Evolutionary conservation across 2,113 vertebrate genomes (phyloP).

Genomic region (Tinamus guttatus): DNA sequence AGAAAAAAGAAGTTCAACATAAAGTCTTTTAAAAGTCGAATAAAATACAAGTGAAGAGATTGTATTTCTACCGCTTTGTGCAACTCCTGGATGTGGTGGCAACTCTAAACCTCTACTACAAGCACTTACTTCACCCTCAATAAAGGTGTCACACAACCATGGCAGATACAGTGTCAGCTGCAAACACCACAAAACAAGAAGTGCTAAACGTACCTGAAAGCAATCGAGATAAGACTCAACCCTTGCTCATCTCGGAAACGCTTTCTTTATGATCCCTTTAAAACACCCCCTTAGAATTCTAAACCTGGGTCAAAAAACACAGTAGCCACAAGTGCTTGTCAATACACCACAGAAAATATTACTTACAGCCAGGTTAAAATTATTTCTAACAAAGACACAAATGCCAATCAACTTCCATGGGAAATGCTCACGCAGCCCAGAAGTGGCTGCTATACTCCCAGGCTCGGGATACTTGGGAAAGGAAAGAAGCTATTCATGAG

Average conservation of each 20-base stretch:
- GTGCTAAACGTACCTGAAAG: neutral
- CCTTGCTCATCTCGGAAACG: neutral
- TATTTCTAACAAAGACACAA: neutral
- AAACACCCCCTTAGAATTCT: neutral
- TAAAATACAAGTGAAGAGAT: neutral
- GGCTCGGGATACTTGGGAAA: neutral
- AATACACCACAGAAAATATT: neutral
- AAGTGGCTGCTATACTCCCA: neutral
- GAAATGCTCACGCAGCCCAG: neutral
- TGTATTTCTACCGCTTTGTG: neutral
- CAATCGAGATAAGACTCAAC: neutral
- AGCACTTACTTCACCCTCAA: neutral
- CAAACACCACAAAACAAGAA: neutral
- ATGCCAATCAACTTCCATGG: neutral
- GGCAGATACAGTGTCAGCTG: neutral
- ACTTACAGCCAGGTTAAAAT: neutral
- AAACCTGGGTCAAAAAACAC: neutral
- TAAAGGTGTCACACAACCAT: neutral
- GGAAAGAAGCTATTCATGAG: neutral
- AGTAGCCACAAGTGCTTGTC: neutral
- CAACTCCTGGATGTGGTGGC: neutral
- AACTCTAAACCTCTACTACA: neutral
- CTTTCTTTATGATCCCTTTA: neutral
- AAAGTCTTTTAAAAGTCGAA: fast-evolving
- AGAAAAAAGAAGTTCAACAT: neutral